Conservation (phyloP, 2,888 invertebrate species). For the Apotomis betuletana region DNA sequence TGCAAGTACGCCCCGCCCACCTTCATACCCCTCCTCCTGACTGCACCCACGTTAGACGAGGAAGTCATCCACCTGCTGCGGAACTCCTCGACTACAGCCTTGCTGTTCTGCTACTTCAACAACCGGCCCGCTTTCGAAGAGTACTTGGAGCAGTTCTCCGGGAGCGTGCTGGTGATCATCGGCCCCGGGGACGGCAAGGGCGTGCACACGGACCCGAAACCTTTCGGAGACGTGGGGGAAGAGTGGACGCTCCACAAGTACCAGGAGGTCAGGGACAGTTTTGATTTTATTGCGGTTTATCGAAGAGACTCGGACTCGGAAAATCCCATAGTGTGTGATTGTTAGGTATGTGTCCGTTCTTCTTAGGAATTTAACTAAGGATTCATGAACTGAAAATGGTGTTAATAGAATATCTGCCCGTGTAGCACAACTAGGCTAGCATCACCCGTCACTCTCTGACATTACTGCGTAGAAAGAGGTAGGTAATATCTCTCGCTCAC, state of each 20-base stretch:
- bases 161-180: conserved; percentile 88
- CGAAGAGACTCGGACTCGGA: conserved; percentile 41
- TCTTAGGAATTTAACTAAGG: too few relatives aligned
- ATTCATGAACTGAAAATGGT: too few relatives aligned
- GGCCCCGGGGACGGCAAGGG: conserved; percentile 86
- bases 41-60: conserved; percentile 66
- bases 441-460: too few relatives aligned
- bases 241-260: conserved; percentile 83
- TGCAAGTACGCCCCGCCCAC: conserved; percentile 89
- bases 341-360: too few relatives aligned
- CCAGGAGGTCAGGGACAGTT: conserved; percentile 84
- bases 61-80: conserved; percentile 69
- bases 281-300: conserved; percentile 87
- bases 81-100: conserved; percentile 74
- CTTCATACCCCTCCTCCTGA: conserved; percentile 86
- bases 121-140: conserved; percentile 86
- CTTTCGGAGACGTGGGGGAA: conserved; percentile 83
- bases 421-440: too few relatives aligned
- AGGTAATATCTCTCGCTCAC: too few relatives aligned
- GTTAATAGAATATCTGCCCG: too few relatives aligned
- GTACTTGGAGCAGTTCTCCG: conserved; percentile 86
- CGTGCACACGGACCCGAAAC: conserved; percentile 88
- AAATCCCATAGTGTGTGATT: too few relatives aligned
- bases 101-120: conserved; percentile 93
- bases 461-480: too few relatives aligned